Base-by-base conservation (phyloP, 1,140 invertebrate species). In the Xylocopa sonorina region DNA sequence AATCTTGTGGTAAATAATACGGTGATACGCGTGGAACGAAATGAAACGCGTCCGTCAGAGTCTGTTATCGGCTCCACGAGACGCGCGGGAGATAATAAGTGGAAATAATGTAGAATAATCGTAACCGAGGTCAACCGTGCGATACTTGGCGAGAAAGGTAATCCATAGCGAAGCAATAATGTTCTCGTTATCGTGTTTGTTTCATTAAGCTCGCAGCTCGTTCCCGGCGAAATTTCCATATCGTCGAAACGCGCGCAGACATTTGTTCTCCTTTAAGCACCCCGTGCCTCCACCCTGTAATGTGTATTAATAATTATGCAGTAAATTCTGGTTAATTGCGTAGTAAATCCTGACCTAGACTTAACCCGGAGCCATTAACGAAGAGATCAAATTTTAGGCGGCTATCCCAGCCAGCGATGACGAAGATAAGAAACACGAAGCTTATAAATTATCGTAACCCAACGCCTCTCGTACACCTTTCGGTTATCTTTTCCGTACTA, bases 341-440 rank as follows among this genome's bases (percentile, higher is more conserved):
- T 43, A 57, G 75, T 78, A 71, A 78, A 78, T 78, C 43, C 55
- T 60, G 24, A 60, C 43, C 41, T 1, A 27, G 43, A 46, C 63
- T 57, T 58, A 58, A 67, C 27, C 50, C 24, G 10, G 21, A 21
- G 7, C 66, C 75, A 71, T 71, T 71, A 71, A 62, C 55, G 46
- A 71, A 51, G 41, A 71, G 75, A 78, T 78, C 67, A 78, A 78
- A 78, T 78, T 71, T 78, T 78, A 71, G 55, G 38, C 41, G 63
- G 21, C 50, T 21, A 57, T 32, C 1, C 27, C 50, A 34, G 2
- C 12, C 24, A 10, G 12, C 10, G 16, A 41, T 29, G 43, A 62
- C 14, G 7, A 24, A 67, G 62, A n/a, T 53, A 41, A 18, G 73
- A 43, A 53, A 75, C 50, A 16, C 18, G 62, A 75, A 51, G 27